Base-by-base conservation (phyloP, 2,888 invertebrate genomes). In the Pantelozetes paolii region DNA sequence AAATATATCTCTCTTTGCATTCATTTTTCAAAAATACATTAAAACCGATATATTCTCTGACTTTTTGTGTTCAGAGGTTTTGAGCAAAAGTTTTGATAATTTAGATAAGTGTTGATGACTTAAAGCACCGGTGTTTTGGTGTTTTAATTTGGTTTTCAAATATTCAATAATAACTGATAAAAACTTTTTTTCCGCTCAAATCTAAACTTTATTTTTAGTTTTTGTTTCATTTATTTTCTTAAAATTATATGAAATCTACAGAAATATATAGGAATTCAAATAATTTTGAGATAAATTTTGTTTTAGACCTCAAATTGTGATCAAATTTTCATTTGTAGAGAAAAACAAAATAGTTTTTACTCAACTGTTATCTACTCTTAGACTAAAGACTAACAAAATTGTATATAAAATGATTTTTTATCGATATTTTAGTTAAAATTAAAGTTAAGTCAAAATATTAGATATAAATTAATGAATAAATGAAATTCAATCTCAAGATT, bases 211-310 rank as follows among this genome's bases (percentile, higher is more conserved):
- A n/a, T n/a, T n/a, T n/a, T n/a, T n/a, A n/a, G n/a, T n/a, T n/a
- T n/a, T n/a, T 23, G 23, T 54, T 26, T 23, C 50, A 28, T 9
- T 54, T 54, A 11, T 20, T 50, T 50, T 50, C 20, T 50, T 20
- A 20, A 54, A 23, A 2, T 54, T 26, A 26, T 54, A 26, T 54
- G 23, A 45, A 45, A 13, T 11, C 18, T 15, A 15, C n/a, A n/a
- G n/a, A n/a, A n/a, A n/a, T n/a, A n/a, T n/a, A 54, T 54, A 15
- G 54, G 54, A 54, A 54, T 54, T 18, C 23, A 54, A 54, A 45
- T 45, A 26, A 54, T 5, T 9, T 20, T 50, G n/a, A 8, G 50
- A 50, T 50, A 50, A 50, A 9, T 50, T 50, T 36, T 36, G 36
- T 36, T 36, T 50, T 50, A 50, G 50, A 50, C 50, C 50, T 15